Base-by-base conservation (phyloP, 2,888 invertebrate genomes). In the Amiota mariae region DNA sequence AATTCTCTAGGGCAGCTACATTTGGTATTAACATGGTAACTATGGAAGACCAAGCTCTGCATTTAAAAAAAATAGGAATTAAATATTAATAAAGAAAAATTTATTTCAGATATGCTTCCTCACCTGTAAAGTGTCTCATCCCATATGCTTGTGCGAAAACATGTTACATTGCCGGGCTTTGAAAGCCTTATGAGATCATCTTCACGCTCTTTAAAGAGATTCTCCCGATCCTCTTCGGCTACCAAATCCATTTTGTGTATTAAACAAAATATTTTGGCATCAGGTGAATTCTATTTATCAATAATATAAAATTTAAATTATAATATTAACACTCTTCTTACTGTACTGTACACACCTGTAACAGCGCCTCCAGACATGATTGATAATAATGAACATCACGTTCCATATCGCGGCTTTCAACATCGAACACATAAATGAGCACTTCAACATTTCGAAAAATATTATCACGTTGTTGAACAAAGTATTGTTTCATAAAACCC, bases 401-500 rank as follows among this genome's bases (percentile, higher is more conserved):
- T 85, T 99, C 98, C 86, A 98, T 91, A 90, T 99, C 99, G 73
- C 98, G 92, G 87, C 98, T 98, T 90, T 99, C 99, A 64, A 99
- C 99, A 91, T 99, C 99, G 91, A 99, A 99, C 12, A 99, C 99
- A 90, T 99, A 99, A 83, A 99, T 99, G 59, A 99, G 92, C 1
- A 99, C 98, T 91, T 98, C 98, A 0, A 99, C 99, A 92, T 99
- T 99, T 64, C 98, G 93, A 90, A 99, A 99, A 76, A 99, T 99
- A 88, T 98, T 99, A 90, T 99, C 99, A 77, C 98, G 92, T 88
- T 99, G 99, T 72, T 98, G 98, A 0, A 97, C 97, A 91, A 99
- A 98, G 90, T 99, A 99, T 90, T 98, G 99, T 89, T 99, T 99
- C 99, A 99, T 99, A 90, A 99, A 99, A 0, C 98, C 98, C 90